Conservation (phyloP, 2,888 invertebrate genomes). For the Pycnomerus fuliginosus region DNA sequence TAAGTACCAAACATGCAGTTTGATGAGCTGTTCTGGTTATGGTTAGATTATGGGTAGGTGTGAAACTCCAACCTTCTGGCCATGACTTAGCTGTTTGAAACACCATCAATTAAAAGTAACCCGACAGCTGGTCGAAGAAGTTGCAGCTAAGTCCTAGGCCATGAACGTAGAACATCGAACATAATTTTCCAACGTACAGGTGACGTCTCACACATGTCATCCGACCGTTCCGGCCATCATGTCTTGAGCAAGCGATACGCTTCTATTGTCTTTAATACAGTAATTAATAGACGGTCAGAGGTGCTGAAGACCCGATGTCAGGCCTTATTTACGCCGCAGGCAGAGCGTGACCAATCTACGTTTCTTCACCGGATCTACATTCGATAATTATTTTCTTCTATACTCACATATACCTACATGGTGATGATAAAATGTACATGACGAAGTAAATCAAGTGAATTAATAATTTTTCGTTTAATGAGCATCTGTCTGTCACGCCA, state of each 20-base stretch:
- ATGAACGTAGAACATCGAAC: conserved; percentile 12
- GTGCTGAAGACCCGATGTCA: conserved; percentile 37
- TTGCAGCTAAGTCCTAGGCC: conserved; percentile 9
- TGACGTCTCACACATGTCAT: conserved; percentile 47
- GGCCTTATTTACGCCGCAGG: conserved; percentile 22
- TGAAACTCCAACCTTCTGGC: conserved; percentile 50
- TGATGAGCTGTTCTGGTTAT: conserved; percentile 39
- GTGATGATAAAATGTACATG: neutral
- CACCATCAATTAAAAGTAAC: conserved; percentile 51
- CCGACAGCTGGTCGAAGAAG: conserved; percentile 45
- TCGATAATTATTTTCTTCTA: no score
- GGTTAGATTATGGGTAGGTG: conserved; percentile 47
- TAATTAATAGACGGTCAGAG: conserved; percentile 43
- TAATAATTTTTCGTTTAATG: conserved; percentile 3
- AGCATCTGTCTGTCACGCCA: conserved; percentile 2
- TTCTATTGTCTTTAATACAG: conserved; percentile 44
- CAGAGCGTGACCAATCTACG: conserved; percentile 16
- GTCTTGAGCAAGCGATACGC: conserved; percentile 32
- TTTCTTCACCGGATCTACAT: conserved; percentile 4
- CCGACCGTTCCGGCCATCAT: conserved; percentile 36
- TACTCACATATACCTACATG: neutral
- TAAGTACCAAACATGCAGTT: conserved; percentile 25
- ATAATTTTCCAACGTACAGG: no score
- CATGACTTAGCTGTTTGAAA: conserved; percentile 48
- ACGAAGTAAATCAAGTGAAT: no score